Percentiles rank a stretch among this genome's conserved stretches.
These are phyloP conservation scores for Lamellibrachia columna DNA, from an alignment of 2,888 invertebrate species.

Conservation along the genomic window DNA sequence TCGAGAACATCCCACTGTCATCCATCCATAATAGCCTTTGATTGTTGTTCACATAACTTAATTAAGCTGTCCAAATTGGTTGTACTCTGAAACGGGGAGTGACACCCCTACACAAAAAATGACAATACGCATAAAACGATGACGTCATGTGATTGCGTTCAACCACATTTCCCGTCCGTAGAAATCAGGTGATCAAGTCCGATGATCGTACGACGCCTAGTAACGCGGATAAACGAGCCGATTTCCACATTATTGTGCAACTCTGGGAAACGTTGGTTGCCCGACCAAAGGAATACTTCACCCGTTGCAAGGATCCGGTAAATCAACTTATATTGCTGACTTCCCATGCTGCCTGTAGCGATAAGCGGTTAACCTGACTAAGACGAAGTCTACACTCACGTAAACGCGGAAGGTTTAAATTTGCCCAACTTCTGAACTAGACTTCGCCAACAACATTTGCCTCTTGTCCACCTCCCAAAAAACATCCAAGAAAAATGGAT, in stretches of 20 bases:
- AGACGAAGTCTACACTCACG: too few relatives aligned
- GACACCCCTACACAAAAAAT: background rate
- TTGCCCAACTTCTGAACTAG: too few relatives aligned
- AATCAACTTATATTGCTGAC: background rate
- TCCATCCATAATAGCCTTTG: too few relatives aligned
- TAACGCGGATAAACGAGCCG: constrained; percentile 11
- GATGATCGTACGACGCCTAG: background rate
- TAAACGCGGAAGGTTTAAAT: too few relatives aligned
- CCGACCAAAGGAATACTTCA: background rate
- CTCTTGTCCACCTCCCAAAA: too few relatives aligned
- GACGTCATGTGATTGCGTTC: background rate
- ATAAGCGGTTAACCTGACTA: too few relatives aligned
- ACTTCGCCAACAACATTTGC: too few relatives aligned
- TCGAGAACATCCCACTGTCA: too few relatives aligned
- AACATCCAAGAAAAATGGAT: too few relatives aligned
- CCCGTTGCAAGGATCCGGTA: background rate
- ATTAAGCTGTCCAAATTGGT: too few relatives aligned
- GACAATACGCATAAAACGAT: background rate
- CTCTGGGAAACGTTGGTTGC: background rate
- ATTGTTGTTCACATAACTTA: too few relatives aligned
- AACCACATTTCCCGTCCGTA: background rate
- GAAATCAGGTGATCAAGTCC: background rate
- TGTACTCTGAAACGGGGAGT: background rate
- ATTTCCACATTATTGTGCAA: background rate
- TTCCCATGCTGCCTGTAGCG: background rate